Conservation (phyloP, 2,113 vertebrate genomes). For the Nettapus auritus region DNA sequence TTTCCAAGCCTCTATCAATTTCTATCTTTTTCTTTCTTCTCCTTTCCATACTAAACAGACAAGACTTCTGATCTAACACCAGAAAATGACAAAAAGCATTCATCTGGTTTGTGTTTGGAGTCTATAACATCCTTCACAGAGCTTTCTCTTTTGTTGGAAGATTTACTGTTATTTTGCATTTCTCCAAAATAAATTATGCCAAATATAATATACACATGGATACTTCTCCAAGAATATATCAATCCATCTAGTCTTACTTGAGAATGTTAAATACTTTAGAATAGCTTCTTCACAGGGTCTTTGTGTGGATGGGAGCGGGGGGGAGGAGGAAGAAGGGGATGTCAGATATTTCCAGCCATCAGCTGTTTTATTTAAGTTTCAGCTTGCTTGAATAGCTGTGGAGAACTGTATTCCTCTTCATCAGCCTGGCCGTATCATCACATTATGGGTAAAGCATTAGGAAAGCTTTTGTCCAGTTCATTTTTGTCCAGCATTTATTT, state of each 20-base stretch:
- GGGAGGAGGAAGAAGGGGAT: background rate
- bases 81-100: slow-evolving; percentile 29
- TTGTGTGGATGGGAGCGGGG: no score
- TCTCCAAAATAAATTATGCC: slow-evolving; percentile 14
- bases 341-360: background rate
- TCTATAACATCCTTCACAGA: background rate
- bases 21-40: slow-evolving; percentile 22
- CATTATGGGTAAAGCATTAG: background rate
- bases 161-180: background rate
- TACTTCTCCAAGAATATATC: background rate
- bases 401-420: background rate
- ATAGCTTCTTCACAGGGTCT: background rate
- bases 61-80: slow-evolving; percentile 20
- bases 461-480: background rate
- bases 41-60: slow-evolving; percentile 3
- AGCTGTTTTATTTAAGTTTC: background rate
- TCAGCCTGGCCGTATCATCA: background rate
- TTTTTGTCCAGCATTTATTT: slow-evolving; percentile 51
- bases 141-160: background rate
- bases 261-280: background rate
- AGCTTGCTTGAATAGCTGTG: background rate
- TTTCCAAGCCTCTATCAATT: slow-evolving; percentile 43
- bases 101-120: background rate
- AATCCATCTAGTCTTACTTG: background rate
- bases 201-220: background rate